Conservation (phyloP, 2,113 vertebrate species). For the Tinamus guttatus region DNA sequence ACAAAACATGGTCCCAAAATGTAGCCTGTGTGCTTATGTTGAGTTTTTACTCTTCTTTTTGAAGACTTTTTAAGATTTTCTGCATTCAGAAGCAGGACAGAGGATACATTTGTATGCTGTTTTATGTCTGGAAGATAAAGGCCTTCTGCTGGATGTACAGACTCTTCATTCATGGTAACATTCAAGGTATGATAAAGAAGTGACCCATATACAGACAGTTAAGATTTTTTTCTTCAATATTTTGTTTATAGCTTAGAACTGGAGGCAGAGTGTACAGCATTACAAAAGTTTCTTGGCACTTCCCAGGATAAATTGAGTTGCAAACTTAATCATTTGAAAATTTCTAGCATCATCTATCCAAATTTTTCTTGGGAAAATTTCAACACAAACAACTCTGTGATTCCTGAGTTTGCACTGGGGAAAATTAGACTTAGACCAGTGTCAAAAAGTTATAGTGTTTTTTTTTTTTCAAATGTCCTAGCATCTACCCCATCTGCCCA, state of each 20-base stretch:
- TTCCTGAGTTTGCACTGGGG: neutral
- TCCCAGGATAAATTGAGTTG: neutral
- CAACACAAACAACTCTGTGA: neutral
- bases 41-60: neutral
- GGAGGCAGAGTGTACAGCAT: neutral
- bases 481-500: neutral
- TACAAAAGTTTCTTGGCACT: neutral
- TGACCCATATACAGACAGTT: neutral
- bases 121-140: constrained; percentile 44
- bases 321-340: neutral
- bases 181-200: neutral
- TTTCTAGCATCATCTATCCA: neutral
- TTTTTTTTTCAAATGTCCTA: neutral
- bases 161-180: neutral
- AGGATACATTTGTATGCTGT: neutral
- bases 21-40: neutral
- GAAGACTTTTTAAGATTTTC: neutral
- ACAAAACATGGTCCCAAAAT: neutral
- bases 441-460: neutral
- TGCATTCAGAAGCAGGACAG: constrained; percentile 38
- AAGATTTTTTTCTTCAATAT: neutral
- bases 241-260: neutral
- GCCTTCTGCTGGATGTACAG: constrained; percentile 12
- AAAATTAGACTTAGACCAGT: neutral
- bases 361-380: constrained; percentile 16